Conservation (phyloP, 2,113 vertebrate genomes). For the Halichoerus grypus region DNA sequence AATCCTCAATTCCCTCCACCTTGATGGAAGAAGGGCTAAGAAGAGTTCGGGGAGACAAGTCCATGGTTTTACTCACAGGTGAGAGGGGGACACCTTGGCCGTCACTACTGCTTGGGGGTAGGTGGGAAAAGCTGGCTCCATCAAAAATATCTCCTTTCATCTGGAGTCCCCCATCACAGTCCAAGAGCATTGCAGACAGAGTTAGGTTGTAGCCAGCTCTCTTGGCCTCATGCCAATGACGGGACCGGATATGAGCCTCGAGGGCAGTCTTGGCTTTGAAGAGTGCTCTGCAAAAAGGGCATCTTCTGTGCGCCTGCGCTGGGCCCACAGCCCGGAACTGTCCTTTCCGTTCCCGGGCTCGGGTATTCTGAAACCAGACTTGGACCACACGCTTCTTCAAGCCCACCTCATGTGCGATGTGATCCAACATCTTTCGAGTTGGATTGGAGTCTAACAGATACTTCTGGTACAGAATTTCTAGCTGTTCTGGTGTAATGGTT, state of each 20-base stretch:
- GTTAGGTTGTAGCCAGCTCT: slow-evolving; percentile 97
- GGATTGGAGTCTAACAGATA: slow-evolving; percentile 99
- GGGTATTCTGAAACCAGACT: slow-evolving; percentile 99
- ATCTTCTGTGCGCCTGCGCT: slow-evolving; percentile 97
- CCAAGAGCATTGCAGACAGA: slow-evolving; percentile 94
- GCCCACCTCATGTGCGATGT: slow-evolving; percentile 99
- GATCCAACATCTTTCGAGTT: slow-evolving; percentile 99
- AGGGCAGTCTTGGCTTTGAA: slow-evolving; percentile 99
- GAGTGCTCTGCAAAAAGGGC: slow-evolving; percentile 98
- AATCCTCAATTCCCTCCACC: slow-evolving; percentile 98
- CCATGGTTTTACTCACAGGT: slow-evolving; percentile 95
- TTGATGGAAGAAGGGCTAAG: slow-evolving; percentile 99
- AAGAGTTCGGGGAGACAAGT: slow-evolving; percentile 95
- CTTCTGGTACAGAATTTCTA: slow-evolving; percentile 98
- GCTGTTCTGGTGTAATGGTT: slow-evolving; percentile 99
- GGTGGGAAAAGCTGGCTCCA: slow-evolving; percentile 91
- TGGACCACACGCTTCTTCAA: slow-evolving; percentile 99
- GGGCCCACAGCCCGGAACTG: slow-evolving; percentile 98
- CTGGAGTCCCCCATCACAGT: slow-evolving; percentile 94
- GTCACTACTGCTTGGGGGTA: slow-evolving; percentile 91
- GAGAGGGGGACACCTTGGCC: slow-evolving; percentile 96
- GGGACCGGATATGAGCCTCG: slow-evolving; percentile 98
- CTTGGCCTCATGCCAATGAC: slow-evolving; percentile 99
- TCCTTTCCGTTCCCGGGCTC: slow-evolving; percentile 97
- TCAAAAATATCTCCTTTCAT: slow-evolving; percentile 97